Percentiles rank a stretch among this genome's conserved stretches.
Conservation (phyloP, 2,888 invertebrate genomes). For the Fissipunctia ypsillon region DNA sequence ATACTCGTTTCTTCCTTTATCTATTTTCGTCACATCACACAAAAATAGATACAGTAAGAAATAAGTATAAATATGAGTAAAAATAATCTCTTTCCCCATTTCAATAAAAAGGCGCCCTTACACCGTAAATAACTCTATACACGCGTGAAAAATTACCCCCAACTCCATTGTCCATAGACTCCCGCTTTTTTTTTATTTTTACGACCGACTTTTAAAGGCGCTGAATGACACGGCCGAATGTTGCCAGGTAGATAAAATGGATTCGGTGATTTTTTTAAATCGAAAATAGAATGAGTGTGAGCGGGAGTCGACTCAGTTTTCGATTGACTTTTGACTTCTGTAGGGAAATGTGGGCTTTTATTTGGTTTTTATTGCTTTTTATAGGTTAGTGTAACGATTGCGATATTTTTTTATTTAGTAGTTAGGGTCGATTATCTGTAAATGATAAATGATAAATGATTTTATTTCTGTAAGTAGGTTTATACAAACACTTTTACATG, state of each 20-base stretch:
- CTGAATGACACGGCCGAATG: conserved; percentile 65
- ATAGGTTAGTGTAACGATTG: neutral
- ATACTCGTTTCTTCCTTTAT: too few relatives aligned
- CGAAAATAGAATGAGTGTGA: conserved; percentile 38
- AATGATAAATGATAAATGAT: too few relatives aligned
- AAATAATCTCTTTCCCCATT: neutral
- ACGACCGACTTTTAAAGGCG: conserved; percentile 69
- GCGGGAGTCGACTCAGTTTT: conserved; percentile 15
- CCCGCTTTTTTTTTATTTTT: conserved; percentile 69
- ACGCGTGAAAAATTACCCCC: conserved; percentile 70
- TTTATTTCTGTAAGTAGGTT: too few relatives aligned
- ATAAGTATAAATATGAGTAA: conserved; percentile 1
- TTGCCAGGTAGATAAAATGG: conserved; percentile 65
- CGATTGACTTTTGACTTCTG: conserved; percentile 24
- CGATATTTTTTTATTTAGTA: neutral
- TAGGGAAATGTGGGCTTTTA: neutral
- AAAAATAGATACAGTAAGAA: too few relatives aligned
- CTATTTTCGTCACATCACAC: too few relatives aligned
- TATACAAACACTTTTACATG: too few relatives aligned
- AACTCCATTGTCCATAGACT: conserved; percentile 65
- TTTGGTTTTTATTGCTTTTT: neutral
- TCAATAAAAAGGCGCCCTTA: conserved; percentile 46
- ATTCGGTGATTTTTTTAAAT: conserved; percentile 53
- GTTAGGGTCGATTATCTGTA: too few relatives aligned
- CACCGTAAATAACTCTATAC: conserved; percentile 61